A percentile compares a stretch with the other conserved stretches of the same genome.
phyloP scores from a whole-genome alignment of 2,797 vertebrate species.

The Tapirus indicus region DNA sequence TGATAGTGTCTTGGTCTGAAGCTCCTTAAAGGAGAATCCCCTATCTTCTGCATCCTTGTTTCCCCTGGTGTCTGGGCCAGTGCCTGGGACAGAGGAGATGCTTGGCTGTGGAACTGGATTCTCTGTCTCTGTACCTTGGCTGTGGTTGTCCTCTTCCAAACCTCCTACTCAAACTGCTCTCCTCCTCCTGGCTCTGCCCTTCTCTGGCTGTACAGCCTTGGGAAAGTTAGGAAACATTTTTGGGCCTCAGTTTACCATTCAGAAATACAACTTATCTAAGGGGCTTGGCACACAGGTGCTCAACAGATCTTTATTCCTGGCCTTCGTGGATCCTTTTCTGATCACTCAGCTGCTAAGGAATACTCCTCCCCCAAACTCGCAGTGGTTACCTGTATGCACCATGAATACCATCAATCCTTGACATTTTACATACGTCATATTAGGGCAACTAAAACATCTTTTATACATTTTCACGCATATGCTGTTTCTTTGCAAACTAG shows the following conservation, averaged over 20 bases:
- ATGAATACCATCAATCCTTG: background rate
- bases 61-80: background rate
- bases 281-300: background rate
- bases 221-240: background rate
- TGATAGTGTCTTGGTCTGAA: background rate
- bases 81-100: background rate
- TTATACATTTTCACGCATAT: background rate
- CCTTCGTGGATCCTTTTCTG: background rate
- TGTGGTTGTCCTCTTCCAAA: background rate
- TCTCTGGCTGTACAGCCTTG: background rate
- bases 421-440: background rate
- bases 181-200: background rate
- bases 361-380: background rate
- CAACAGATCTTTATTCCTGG: background rate
- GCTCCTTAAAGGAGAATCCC: background rate
- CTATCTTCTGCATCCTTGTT: background rate
- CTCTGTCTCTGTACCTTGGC: background rate
- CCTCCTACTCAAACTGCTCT: background rate
- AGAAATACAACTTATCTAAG: background rate
- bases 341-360: background rate
- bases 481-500: background rate
- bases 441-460: background rate
- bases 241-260: background rate
- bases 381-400: background rate
- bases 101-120: background rate